Conservation (phyloP, 2,888 invertebrate species). For the Thyatira batis region DNA sequence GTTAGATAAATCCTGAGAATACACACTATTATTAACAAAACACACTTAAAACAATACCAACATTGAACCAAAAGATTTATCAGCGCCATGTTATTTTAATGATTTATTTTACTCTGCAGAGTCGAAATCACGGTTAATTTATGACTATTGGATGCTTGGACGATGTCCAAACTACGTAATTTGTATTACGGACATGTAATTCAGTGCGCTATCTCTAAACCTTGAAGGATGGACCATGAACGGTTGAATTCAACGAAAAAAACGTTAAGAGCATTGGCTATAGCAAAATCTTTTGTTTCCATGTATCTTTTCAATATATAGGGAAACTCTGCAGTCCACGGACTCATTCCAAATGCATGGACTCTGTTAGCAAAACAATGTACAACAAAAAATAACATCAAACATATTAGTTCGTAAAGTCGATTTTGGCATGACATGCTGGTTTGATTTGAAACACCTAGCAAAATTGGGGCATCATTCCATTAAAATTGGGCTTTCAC, state of each 20-base stretch:
- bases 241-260: neutral
- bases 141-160: conserved; percentile 37
- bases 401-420: conserved; percentile 45
- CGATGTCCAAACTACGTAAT: conserved; percentile 36
- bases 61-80: conserved; percentile 33
- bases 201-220: neutral
- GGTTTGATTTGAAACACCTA: conserved; percentile 7
- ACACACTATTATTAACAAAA: conserved; percentile 70
- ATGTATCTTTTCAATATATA: conserved; percentile 32
- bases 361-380: conserved; percentile 57
- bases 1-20: conserved; percentile 84
- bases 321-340: conserved; percentile 48
- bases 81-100: neutral
- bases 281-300: conserved; percentile 41
- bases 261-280: neutral
- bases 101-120: neutral
- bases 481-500: conserved; percentile 8
- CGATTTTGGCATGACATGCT: conserved; percentile 73
- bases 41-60: conserved; percentile 34
- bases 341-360: conserved; percentile 56
- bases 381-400: conserved; percentile 45
- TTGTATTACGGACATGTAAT: conserved; percentile 19
- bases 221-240: neutral
- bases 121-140: conserved; percentile 38
- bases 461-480: conserved; percentile 15